Conservation (phyloP, 2,888 invertebrate species). For the Scaptomyza caliginosa region DNA sequence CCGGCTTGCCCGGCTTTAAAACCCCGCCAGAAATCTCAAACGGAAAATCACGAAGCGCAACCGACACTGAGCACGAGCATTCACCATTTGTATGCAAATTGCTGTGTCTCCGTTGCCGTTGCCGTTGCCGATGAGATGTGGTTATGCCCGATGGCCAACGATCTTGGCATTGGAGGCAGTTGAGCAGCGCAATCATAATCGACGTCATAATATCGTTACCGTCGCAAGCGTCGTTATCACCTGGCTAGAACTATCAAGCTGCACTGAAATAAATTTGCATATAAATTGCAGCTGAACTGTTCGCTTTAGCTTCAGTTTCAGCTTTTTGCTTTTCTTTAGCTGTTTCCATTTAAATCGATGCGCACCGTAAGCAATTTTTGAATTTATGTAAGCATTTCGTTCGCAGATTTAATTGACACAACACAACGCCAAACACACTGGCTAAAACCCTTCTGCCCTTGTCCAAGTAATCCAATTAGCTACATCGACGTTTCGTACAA, state of each 20-base stretch:
- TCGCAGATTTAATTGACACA: slow-evolving; percentile 79
- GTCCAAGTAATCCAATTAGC: slow-evolving; percentile 80
- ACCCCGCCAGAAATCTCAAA: slow-evolving; percentile 55
- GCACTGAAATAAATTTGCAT: slow-evolving; percentile 73
- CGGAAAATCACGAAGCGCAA: slow-evolving; percentile 74
- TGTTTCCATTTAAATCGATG: slow-evolving; percentile 77
- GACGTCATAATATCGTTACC: slow-evolving; percentile 73
- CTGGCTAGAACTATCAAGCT: slow-evolving; percentile 44
- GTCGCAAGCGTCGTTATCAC: slow-evolving; percentile 65
- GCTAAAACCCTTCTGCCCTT: slow-evolving; percentile 24
- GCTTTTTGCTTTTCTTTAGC: slow-evolving; percentile 12
- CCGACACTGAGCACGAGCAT: slow-evolving; percentile 76
- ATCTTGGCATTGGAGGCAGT: slow-evolving; percentile 41
- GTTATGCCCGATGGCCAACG: slow-evolving; percentile 17
- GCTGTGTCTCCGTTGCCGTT: slow-evolving; percentile 36
- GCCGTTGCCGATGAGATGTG: slow-evolving; percentile 9
- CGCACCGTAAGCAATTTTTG: slow-evolving; percentile 79
- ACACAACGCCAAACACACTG: slow-evolving; percentile 43
- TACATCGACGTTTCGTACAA: slow-evolving; percentile 78
- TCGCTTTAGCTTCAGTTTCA: slow-evolving; percentile 21
- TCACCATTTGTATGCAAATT: slow-evolving; percentile 79
- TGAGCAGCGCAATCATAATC: slow-evolving; percentile 67
- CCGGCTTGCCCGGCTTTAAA: neutral
- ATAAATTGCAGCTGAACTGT: slow-evolving; percentile 67
- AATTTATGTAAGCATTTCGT: slow-evolving; percentile 80